Conservation (phyloP, 1,140 invertebrate species). For the Rhynchophorus ferrugineus region DNA sequence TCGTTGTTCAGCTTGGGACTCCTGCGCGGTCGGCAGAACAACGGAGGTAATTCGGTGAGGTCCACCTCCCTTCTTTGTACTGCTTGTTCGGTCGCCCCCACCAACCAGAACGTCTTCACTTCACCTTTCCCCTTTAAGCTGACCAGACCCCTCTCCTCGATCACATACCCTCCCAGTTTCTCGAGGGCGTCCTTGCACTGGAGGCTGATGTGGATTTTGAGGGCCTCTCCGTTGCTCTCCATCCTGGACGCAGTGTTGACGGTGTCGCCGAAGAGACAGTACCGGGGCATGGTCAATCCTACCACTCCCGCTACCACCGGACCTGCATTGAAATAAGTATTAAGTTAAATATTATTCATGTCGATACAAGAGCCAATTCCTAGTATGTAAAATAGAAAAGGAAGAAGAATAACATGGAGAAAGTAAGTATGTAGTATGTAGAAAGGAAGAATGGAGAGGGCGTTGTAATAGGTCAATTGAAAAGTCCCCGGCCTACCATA, state of each 20-base stretch:
- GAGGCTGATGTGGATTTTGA: conserved; percentile 85
- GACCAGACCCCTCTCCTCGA: conserved; percentile 77
- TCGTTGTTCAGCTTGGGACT: conserved; percentile 67
- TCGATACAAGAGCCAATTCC: background rate
- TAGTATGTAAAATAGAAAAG: conserved; percentile 9
- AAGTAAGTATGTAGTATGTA: no score
- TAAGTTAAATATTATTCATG: background rate
- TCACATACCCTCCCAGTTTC: conserved; percentile 78
- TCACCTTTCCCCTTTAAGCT: conserved; percentile 87
- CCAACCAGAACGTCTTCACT: conserved; percentile 81
- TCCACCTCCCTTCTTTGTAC: conserved; percentile 79
- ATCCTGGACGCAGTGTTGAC: conserved; percentile 89
- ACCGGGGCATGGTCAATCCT: conserved; percentile 93
- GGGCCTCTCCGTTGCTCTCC: conserved; percentile 86
- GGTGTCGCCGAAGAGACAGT: conserved; percentile 91
- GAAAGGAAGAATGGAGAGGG: no score
- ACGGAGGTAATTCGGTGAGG: conserved; percentile 66
- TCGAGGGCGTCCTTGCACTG: conserved; percentile 78
- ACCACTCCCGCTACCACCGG: conserved; percentile 92
- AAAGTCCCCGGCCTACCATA: no score
- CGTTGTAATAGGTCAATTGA: no score
- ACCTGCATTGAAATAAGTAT: conserved; percentile 43
- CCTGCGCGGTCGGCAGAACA: conserved; percentile 68
- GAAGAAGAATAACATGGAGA: no score
- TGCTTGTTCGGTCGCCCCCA: conserved; percentile 72